phyloP scores from a whole-genome alignment of 2,888 invertebrate genomes.

The Drosophila limbata region DNA sequence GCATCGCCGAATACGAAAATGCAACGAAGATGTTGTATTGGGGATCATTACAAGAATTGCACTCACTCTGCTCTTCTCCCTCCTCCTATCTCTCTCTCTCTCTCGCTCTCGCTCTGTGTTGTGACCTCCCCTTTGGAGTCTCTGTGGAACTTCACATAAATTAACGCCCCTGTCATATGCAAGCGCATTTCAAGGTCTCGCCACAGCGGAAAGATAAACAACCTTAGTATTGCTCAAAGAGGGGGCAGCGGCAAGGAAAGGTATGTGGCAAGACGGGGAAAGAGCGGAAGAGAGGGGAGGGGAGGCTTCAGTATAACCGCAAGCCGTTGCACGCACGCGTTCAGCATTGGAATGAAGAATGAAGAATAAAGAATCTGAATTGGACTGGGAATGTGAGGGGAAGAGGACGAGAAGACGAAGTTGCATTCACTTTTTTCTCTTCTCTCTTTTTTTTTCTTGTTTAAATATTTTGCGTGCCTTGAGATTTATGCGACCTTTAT shows the following conservation, averaged over 20 bases:
- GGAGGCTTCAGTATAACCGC: slow-evolving; percentile 40
- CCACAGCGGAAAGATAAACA: slow-evolving; percentile 47
- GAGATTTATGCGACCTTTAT: slow-evolving; percentile 66
- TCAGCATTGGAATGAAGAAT: slow-evolving; percentile 32
- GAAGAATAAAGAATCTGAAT: slow-evolving; percentile 40
- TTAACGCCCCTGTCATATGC: slow-evolving; percentile 79
- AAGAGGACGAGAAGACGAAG: neutral
- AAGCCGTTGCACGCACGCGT: slow-evolving; percentile 62
- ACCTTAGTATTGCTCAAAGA: slow-evolving; percentile 25
- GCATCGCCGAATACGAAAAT: slow-evolving; percentile 37
- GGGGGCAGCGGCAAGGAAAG: slow-evolving; percentile 11
- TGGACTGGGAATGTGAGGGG: slow-evolving; percentile 1
- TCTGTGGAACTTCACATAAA: slow-evolving; percentile 65
- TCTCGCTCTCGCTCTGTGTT: neutral
- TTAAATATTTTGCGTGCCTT: slow-evolving; percentile 77
- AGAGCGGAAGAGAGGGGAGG: neutral
- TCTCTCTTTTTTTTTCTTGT: slow-evolving; percentile 8
- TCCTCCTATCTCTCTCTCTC: too few relatives aligned
- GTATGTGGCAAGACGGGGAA: slow-evolving; percentile 1
- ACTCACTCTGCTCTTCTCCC: neutral
- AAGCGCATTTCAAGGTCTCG: slow-evolving; percentile 71
- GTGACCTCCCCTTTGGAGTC: neutral
- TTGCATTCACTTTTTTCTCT: slow-evolving; percentile 2
- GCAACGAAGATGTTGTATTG: slow-evolving; percentile 20
- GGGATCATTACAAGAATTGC: slow-evolving; percentile 29